Percentiles rank a stretch among this genome's conserved stretches.
These are phyloP conservation scores for Leptinotarsa rubiginosa DNA, from an alignment of 2,888 invertebrate species.

Conservation along the genomic window DNA sequence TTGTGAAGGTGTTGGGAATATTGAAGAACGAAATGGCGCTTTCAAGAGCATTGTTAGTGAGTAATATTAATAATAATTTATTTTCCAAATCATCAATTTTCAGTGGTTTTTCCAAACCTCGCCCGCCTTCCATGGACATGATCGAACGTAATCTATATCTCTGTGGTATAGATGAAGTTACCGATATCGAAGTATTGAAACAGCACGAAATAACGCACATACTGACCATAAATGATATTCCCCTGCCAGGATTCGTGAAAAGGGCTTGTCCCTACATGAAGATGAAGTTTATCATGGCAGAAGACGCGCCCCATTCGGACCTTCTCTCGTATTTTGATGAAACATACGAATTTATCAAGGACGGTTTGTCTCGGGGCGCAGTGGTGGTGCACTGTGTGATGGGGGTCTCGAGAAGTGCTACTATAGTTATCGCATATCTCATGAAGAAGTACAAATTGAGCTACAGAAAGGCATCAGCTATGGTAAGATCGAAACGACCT, in stretches of 20 bases:
- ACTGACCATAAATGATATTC: conserved; percentile 40
- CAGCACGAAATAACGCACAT: conserved; percentile 44
- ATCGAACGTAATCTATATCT: conserved; percentile 42
- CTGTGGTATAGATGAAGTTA: conserved; percentile 31
- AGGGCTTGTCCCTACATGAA: conserved; percentile 31
- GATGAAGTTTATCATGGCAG: conserved; percentile 39
- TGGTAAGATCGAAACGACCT: conserved; percentile 33
- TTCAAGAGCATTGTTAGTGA: conserved; percentile 8
- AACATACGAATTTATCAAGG: conserved; percentile 41
- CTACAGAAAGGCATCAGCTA: conserved; percentile 37
- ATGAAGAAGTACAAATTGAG: conserved; percentile 42
- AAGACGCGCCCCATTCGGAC: conserved; percentile 36
- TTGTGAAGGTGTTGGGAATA: not conserved
- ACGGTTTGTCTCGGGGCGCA: conserved; percentile 37
- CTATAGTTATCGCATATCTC: conserved; percentile 40
- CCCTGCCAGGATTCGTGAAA: conserved; percentile 33
- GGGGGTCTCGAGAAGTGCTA: conserved; percentile 42
- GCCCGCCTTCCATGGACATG: conserved; percentile 30
- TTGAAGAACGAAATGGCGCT: not conserved
- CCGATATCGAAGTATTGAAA: conserved; percentile 33
- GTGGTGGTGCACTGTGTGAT: conserved; percentile 42
- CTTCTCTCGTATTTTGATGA: conserved; percentile 41
- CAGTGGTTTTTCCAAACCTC: conserved; percentile 7
- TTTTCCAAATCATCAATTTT: not conserved
- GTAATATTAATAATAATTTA: no score